Conservation (phyloP, 2,113 vertebrate species). For the Oostethus manadensis region DNA sequence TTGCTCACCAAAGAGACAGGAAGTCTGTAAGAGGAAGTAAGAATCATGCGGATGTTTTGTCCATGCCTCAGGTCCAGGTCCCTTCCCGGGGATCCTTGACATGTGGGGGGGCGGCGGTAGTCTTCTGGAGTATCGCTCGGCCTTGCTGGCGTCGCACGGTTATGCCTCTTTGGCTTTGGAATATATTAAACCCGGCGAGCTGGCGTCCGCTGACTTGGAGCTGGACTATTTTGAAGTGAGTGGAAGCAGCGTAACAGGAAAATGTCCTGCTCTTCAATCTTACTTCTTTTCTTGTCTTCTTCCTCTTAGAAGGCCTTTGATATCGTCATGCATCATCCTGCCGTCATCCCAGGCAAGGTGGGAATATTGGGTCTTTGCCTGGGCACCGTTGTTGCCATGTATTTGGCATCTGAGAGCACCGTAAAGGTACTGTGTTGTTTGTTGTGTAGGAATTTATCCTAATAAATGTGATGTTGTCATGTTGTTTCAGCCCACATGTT, state of each 20-base stretch:
- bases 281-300: background rate
- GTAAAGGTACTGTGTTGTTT: conserved; percentile 33
- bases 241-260: background rate
- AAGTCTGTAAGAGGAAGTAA: too few species aligned
- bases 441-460: too few species aligned
- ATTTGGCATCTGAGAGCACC: conserved; percentile 42
- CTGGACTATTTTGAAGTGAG: conserved; percentile 48
- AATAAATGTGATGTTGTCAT: background rate
- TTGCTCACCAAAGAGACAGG: background rate
- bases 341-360: conserved; percentile 49
- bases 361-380: conserved; percentile 66
- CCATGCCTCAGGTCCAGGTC: conserved; percentile 63
- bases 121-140: conserved; percentile 66
- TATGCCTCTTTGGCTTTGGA: conserved; percentile 63
- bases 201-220: background rate
- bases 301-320: conserved; percentile 56
- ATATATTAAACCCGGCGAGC: conserved; percentile 33
- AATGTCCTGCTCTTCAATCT: too few species aligned
- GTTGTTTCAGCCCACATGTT: conserved; percentile 57
- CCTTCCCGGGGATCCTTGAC: conserved; percentile 69
- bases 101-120: conserved; percentile 74
- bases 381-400: conserved; percentile 34
- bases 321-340: conserved; percentile 57
- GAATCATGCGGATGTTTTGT: background rate
- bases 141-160: conserved; percentile 66